These are phyloP conservation scores for Pammene aurita DNA, from an alignment of 2,888 invertebrate genomes.

Conservation along the genomic window DNA sequence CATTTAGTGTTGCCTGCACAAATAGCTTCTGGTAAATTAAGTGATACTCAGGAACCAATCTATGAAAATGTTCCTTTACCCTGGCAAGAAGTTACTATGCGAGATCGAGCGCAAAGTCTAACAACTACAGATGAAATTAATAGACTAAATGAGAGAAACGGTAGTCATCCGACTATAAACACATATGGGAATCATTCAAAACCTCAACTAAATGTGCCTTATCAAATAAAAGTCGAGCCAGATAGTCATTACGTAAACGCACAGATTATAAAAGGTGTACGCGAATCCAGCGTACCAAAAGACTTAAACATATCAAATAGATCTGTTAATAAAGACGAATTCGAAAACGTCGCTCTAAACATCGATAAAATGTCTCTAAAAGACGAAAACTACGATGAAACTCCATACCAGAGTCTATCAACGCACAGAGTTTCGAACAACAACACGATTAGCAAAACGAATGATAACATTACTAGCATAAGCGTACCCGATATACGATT, in stretches of 20 bases:
- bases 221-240: constrained; percentile 53
- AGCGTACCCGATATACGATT: constrained; percentile 57
- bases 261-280: constrained; percentile 72
- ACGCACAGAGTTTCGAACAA: constrained; percentile 69
- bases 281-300: constrained; percentile 70
- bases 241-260: constrained; percentile 78
- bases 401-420: constrained; percentile 76
- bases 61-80: constrained; percentile 91
- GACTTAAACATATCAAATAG: constrained; percentile 60
- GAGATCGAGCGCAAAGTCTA: constrained; percentile 86
- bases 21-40: constrained; percentile 54
- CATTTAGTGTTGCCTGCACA: constrained; percentile 81
- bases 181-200: constrained; percentile 56
- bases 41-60: constrained; percentile 87
- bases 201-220: constrained; percentile 51
- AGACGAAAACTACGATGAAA: constrained; percentile 69
- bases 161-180: constrained; percentile 66
- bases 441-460: constrained; percentile 62
- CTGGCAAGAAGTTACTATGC: constrained; percentile 77
- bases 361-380: constrained; percentile 68
- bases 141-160: constrained; percentile 71
- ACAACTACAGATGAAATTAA: constrained; percentile 87
- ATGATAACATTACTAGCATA: constrained; percentile 74
- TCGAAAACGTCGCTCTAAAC: constrained; percentile 62
- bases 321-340: constrained; percentile 61